Percentiles rank a stretch among this genome's conserved stretches.
Evolutionary conservation across 2,113 vertebrate genomes (phyloP).

Genomic region (Hyla sarda): DNA sequence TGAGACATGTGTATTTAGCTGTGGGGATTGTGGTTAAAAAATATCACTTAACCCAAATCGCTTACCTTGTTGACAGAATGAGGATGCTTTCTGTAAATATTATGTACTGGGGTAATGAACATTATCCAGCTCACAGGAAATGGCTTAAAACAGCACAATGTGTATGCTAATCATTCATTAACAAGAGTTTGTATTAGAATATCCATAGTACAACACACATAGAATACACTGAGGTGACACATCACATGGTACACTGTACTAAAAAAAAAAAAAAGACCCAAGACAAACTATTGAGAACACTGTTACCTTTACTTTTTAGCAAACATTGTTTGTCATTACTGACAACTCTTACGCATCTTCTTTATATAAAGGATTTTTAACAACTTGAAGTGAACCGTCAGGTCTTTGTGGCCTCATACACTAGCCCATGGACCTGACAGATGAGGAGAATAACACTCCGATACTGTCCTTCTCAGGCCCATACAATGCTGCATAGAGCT

Average conservation of each 20-base stretch:
- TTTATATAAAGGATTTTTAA: too few species aligned
- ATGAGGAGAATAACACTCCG: too few species aligned
- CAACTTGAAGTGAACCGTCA: too few species aligned
- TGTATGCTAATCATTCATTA: constrained; percentile 50
- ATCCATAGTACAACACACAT: constrained; percentile 16
- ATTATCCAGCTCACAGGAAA: constrained; percentile 22
- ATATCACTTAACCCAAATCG: constrained; percentile 46
- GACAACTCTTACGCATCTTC: too few species aligned
- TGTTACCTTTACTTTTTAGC: not conserved
- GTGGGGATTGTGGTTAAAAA: constrained; percentile 42
- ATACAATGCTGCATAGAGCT: too few species aligned
- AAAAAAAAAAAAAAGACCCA: too few species aligned
- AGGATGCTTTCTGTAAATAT: constrained; percentile 47
- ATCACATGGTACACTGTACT: not conserved
- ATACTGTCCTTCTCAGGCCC: too few species aligned
- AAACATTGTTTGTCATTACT: not conserved
- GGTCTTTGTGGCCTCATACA: too few species aligned
- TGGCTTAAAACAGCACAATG: constrained; percentile 2
- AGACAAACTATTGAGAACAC: not conserved
- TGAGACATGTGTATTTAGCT: constrained; percentile 53
- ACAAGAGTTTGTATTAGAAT: constrained; percentile 34
- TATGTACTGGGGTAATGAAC: constrained; percentile 34
- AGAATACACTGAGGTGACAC: not conserved
- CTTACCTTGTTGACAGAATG: constrained; percentile 51
- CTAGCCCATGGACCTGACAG: too few species aligned